Base-by-base conservation (phyloP, 1,140 invertebrate genomes). In the Sycophaga agraensis region DNA sequence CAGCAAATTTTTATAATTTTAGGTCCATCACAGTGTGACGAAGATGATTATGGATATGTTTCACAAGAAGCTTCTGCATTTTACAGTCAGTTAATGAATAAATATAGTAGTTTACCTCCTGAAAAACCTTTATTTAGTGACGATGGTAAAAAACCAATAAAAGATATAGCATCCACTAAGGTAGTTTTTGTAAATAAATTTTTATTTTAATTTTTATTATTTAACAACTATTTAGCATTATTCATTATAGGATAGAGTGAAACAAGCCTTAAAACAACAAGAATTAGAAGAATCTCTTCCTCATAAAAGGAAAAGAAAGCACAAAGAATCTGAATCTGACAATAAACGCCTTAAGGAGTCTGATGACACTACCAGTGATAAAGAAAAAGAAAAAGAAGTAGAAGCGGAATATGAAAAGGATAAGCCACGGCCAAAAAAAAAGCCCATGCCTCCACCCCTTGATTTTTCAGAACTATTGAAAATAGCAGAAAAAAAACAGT, bases 31-130 rank as follows among this genome's bases (percentile, higher is more conserved):
- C 91, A 92, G 69, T 90, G 90, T 0, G 92, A 94, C 71, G 91
- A 93, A 75, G 93, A 95, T 83, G 92, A 95, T 73, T 95, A 94
- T 74, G 89, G 92, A 5, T 95, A 93, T 73, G 90, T 89, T 14
- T 94, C 92, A 0, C 88, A 89, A 68, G 89, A 89, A 73, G 90
- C 91, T 1, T 86, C 89, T 53, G 88, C 87, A 26, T 85, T 91
- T 64, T 93, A 93, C 76, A 85, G 88, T 62, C 90, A 92, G 73
- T 86, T 94, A 76, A 91, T 94, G 82, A 87, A 89, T 58, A 92
- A 93, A 74, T 93, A 92, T 65, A 88, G 84, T 66, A 86, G 83
- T 70, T 78, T 87, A 63, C 88, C 88, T 34, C 84, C 87, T 50
- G 86, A 89, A 69, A 84, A 86, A 56, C 70, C 75, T 22, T 51